Conservation (phyloP, 2,797 vertebrate genomes). For the Micrastur ruficollis region DNA sequence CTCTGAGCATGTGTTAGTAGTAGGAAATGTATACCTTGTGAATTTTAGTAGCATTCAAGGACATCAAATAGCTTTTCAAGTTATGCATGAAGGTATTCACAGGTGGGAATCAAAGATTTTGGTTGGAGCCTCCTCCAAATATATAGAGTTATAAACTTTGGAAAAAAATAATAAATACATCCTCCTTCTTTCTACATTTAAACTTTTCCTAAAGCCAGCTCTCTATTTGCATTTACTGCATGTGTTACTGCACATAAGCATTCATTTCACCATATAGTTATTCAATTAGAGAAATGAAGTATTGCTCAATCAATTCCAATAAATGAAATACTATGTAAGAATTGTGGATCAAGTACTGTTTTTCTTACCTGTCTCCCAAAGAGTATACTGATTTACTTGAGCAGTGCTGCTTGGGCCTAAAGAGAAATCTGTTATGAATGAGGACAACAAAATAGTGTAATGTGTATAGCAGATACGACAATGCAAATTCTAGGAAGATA, state of each 20-base stretch:
- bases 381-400: not conserved
- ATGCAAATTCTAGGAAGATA: not conserved
- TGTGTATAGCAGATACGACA: not conserved
- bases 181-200: not conserved
- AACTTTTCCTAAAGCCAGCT: not conserved
- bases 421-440: not conserved
- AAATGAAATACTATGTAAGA: not conserved
- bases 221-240: not conserved
- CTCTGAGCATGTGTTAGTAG: slow-evolving; percentile 19
- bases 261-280: not conserved
- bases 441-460: not conserved
- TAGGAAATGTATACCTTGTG: slow-evolving; percentile 16
- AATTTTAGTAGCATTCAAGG: slow-evolving; percentile 48
- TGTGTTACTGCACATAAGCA: not conserved
- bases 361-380: not conserved
- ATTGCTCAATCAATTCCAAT: not conserved
- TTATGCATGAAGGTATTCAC: not conserved
- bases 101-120: not conserved
- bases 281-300: not conserved
- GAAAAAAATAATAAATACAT: not conserved
- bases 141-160: not conserved
- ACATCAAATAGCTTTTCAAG: slow-evolving; percentile 24
- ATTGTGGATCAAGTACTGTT: not conserved
- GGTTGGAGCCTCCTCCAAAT: not conserved
- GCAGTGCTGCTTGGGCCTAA: not conserved